Percentiles rank a stretch among this genome's conserved stretches.
Conservation (phyloP, 2,888 invertebrate species). For the Trichopoda pennipes region DNA sequence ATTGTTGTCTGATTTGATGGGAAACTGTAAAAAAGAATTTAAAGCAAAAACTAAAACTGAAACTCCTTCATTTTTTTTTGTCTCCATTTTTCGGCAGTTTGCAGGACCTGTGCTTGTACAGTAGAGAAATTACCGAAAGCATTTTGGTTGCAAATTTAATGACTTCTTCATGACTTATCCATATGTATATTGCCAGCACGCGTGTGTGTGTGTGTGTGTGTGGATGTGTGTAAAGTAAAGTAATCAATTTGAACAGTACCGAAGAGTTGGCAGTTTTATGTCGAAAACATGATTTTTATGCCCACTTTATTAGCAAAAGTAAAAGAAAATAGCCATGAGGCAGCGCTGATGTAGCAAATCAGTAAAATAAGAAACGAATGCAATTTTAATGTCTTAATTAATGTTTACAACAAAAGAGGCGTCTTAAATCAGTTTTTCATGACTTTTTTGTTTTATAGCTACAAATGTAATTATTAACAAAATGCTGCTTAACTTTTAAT, state of each 20-base stretch:
- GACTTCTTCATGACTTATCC: slow-evolving; percentile 69
- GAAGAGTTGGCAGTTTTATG: slow-evolving; percentile 71
- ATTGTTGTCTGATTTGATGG: slow-evolving; percentile 71
- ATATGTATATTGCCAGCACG: slow-evolving; percentile 49
- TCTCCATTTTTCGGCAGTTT: slow-evolving; percentile 29
- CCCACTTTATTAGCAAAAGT: slow-evolving; percentile 69
- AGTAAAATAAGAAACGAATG: slow-evolving; percentile 25
- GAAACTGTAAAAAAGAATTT: slow-evolving; percentile 59
- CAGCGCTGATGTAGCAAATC: slow-evolving; percentile 39
- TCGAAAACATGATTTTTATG: slow-evolving; percentile 71
- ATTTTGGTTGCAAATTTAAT: slow-evolving; percentile 49
- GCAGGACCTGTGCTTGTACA: not conserved
- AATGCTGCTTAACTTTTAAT: slow-evolving; percentile 38
- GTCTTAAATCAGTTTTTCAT: slow-evolving; percentile 58
- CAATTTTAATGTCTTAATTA: slow-evolving; percentile 78
- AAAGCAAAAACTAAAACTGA: slow-evolving; percentile 29
- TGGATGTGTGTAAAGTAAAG: not conserved
- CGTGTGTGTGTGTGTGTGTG: slow-evolving; percentile 71
- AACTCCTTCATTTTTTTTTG: slow-evolving; percentile 62
- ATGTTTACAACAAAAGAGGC: slow-evolving; percentile 73
- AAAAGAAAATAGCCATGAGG: slow-evolving; percentile 27
- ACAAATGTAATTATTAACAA: slow-evolving; percentile 47
- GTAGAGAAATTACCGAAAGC: slow-evolving; percentile 54
- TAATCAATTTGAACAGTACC: slow-evolving; percentile 48
- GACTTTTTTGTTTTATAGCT: slow-evolving; percentile 8